Base-by-base conservation (phyloP, 2,888 invertebrate species). In the Danaus chrysippus region DNA sequence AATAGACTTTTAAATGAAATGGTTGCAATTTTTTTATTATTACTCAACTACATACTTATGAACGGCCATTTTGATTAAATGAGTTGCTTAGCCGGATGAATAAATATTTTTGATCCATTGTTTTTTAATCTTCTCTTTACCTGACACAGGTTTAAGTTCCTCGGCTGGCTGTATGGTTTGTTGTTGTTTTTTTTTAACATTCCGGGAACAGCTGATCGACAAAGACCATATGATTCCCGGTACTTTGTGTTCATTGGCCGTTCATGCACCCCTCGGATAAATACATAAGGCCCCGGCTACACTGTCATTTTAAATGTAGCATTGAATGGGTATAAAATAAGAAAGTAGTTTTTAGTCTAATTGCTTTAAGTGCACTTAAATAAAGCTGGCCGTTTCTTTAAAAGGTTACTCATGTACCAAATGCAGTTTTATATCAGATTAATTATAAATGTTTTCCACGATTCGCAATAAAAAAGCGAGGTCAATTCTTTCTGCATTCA, bases 121-220 rank as follows among this genome's bases (percentile, higher is more conserved):
- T 62, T 54, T 58, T 54, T 55, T 49, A 17, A 23, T 10, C 42
- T 12, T 75, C 76, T 78, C 71, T 49, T 77, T 86, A 86, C 86
- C 85, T 86, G 85, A 65, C 65, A 56, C 61, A 70, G 76, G 71
- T 66, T 64, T 63, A 34, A 62, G 64, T 63, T 17, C 49, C 49
- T 10, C 59, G 64, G 59, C 62, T 63, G 64, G 59, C 62, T 63
- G 55, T 59, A 64, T 61, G 75, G 78, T 80, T 82, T 86, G 82
- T 86, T 83, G 79, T 78, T 64, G 79, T 84, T 86, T 86, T 86
- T 86, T 73, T 82, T 54, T 67, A 34, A 74, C 82, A 86, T 85
- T 84, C 86, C 79, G 69, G 34, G 65, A 77, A 83, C 88, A 88
- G 87, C 88, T 87, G 88, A 87, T 86, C 77, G 73, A 68, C 70